Percentiles rank a stretch among this genome's conserved stretches.
Evolutionary conservation across 1,140 invertebrate species (phyloP).

Genomic region (Brachionus asplanchnoidis): DNA sequence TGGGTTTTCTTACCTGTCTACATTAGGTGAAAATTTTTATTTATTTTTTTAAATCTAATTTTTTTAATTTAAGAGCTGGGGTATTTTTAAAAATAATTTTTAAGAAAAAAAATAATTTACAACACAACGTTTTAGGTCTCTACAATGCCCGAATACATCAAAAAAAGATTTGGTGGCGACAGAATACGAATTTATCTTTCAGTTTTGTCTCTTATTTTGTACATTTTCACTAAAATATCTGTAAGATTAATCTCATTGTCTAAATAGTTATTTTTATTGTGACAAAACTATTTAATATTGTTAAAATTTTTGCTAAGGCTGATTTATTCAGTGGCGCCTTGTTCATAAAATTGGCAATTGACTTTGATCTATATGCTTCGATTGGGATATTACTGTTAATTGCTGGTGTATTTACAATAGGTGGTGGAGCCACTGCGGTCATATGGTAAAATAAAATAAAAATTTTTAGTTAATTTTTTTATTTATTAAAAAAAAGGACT

Average conservation of each 20-base stretch:
- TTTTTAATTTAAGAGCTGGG: conserved; percentile 8
- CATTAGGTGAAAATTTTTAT: conserved; percentile 49
- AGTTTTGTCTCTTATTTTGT: conserved; percentile 60
- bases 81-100: neutral
- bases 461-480: neutral
- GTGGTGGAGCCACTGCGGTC: conserved; percentile 30
- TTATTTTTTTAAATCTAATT: neutral
- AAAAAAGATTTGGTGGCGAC: conserved; percentile 61
- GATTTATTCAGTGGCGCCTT: conserved; percentile 38
- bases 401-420: conserved; percentile 59
- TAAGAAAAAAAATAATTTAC: neutral
- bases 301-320: conserved; percentile 47
- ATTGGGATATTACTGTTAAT: conserved; percentile 56
- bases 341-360: conserved; percentile 21
- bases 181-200: conserved; percentile 61
- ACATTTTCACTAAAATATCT: conserved; percentile 63
- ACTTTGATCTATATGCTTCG: conserved; percentile 55
- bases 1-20: conserved; percentile 64
- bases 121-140: conserved; percentile 50
- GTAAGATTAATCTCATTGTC: neutral
- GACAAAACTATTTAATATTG: neutral
- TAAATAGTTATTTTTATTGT: neutral
- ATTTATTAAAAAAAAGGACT: conserved; percentile 46
- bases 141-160: conserved; percentile 63
- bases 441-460: conserved; percentile 1